Evolutionary conservation across 2,797 vertebrate species (phyloP), one percentile per base, ranked within the genome.

Genomic region (Fistularia tabacaria): DNA sequence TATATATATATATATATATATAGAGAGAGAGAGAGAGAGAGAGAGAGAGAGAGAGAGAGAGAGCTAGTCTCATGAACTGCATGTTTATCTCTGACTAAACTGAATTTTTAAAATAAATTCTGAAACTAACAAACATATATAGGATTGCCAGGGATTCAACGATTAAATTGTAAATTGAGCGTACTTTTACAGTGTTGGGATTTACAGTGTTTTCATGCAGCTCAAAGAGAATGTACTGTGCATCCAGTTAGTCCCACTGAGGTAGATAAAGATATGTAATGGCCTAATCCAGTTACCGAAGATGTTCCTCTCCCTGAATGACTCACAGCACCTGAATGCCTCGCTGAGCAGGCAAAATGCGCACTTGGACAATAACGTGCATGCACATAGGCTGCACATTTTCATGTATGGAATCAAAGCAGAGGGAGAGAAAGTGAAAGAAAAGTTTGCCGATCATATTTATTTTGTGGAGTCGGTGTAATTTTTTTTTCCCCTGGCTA

Each of bases 271-370:
- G 54, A 64, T 59, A 55, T 58, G 65, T 43, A 15, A 40, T 71
- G 45, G 51, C 55, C 65, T 74, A 80, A 87, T 84, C 78, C 68
- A 6, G 51, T 79, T 82, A 72, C 13, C 68, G 55, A 14, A 69
- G 69, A 73, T 74, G 59, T 59, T 40, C 69, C 46, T 63, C 62
- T 25, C 11, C 13, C 36, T 58, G 1, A 39, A 38, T 67, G 71
- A 77, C 57, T 79, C 74, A 64, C 47, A 50, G 66, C 51, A 66
- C 25, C 25, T 25, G 25, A 25, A 25, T 25, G 25, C 61, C 64
- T 10, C 43, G 71, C 65, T 67, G 75, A 79, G 59, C 25, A 25
- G 25, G 25, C 25, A 25, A 6, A 49, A 3, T 7, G 49, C 36
- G 36, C 25, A 6, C 47, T 59, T 62, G 56, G 39, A 57, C 37